phyloP scores from a whole-genome alignment of 2,888 invertebrate species.

The Hesperia comma region DNA sequence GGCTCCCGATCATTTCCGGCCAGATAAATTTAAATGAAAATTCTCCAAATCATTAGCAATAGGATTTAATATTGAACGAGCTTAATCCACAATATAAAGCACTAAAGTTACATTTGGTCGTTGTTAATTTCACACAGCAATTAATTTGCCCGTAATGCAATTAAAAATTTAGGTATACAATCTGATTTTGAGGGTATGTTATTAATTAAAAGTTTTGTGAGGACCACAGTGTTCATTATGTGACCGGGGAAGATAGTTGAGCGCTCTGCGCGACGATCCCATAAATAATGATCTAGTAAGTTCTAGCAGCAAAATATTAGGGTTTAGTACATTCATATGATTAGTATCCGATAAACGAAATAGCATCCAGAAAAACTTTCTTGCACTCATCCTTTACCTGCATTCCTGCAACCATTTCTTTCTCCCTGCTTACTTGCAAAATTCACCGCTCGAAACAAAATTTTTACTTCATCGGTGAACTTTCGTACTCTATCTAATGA shows the following conservation, averaged over 20 bases:
- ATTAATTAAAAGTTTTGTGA: background rate
- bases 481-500: too few relatives aligned
- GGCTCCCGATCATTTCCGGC: constrained; percentile 19
- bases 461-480: too few relatives aligned
- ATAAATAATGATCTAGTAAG: background rate
- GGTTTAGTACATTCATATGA: too few relatives aligned
- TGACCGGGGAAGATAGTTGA: background rate
- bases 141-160: background rate
- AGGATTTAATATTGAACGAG: constrained; percentile 10
- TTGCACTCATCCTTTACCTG: too few relatives aligned
- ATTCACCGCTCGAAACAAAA: too few relatives aligned
- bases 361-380: too few relatives aligned
- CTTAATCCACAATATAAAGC: background rate
- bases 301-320: too few relatives aligned
- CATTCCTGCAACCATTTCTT: too few relatives aligned
- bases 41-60: constrained; percentile 15
- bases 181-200: background rate
- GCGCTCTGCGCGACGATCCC: background rate
- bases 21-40: constrained; percentile 23
- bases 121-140: background rate
- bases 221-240: background rate
- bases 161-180: background rate
- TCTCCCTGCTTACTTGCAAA: too few relatives aligned
- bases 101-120: background rate
- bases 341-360: too few relatives aligned